Conservation (phyloP, 2,888 invertebrate species). For the Andrena dorsata region DNA sequence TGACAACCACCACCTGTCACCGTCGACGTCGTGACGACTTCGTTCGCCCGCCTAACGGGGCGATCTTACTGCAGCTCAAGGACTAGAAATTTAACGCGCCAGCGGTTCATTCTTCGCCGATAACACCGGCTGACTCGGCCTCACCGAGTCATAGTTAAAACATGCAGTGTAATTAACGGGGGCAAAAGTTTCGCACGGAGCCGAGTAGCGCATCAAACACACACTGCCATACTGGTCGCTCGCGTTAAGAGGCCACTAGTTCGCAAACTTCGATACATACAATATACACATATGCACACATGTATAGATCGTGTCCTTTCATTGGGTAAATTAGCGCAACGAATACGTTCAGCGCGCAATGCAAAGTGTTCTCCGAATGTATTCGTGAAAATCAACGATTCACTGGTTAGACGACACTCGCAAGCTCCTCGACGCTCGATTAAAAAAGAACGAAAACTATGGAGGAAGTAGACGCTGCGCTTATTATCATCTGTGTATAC, state of each 20-base stretch:
- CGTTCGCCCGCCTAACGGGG: neutral
- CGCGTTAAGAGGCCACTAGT: slow-evolving; percentile 22
- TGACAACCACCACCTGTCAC: slow-evolving; percentile 74
- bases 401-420: neutral
- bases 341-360: slow-evolving; percentile 41
- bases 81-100: slow-evolving; percentile 20
- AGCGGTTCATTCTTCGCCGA: slow-evolving; percentile 48
- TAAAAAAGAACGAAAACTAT: neutral
- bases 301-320: neutral
- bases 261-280: neutral
- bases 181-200: slow-evolving; percentile 3
- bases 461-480: neutral
- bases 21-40: slow-evolving; percentile 49
- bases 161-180: neutral
- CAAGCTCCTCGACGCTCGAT: neutral
- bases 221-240: slow-evolving; percentile 49
- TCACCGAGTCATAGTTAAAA: slow-evolving; percentile 37
- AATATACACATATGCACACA: neutral
- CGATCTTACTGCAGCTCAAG: slow-evolving; percentile 22
- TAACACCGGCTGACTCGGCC: neutral
- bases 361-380: neutral
- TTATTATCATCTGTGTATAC: slow-evolving; percentile 3
- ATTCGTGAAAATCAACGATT: neutral
- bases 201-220: neutral
- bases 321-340: slow-evolving; percentile 9